Evolutionary conservation across 37 sponge, comb jelly and placozoan species (phyloP).

Genomic region (Chondrosia reniformis): DNA sequence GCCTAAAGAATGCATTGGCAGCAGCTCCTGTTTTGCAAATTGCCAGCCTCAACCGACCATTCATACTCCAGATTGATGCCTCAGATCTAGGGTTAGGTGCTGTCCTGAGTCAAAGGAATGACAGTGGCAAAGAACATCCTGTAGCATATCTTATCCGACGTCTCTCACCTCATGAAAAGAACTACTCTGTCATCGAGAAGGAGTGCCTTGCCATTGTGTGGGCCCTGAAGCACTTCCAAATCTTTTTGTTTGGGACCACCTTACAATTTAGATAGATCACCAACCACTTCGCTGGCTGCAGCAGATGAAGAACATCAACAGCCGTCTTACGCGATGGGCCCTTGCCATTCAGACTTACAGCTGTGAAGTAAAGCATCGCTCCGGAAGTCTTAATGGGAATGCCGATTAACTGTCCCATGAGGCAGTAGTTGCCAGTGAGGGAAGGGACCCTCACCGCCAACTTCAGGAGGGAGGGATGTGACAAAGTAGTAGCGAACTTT

Average conservation of each 20-base stretch:
- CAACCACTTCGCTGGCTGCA: constrained; percentile 22
- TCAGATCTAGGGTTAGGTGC: constrained; percentile 31
- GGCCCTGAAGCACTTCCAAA: constrained; percentile 25
- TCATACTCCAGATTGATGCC: constrained; percentile 29
- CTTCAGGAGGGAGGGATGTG: too few relatives aligned
- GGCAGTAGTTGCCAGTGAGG: too few relatives aligned
- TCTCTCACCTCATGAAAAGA: constrained; percentile 9
- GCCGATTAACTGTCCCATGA: constrained; percentile 32
- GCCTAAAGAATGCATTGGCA: background rate
- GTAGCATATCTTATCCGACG: constrained; percentile 23
- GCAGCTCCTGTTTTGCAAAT: constrained; percentile 16
- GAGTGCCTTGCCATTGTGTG: constrained; percentile 33
- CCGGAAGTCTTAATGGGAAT: constrained; percentile 10
- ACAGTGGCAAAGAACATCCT: constrained; percentile 36
- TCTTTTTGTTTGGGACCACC: constrained; percentile 2
- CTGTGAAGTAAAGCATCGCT: background rate
- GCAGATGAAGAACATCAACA: constrained; percentile 20
- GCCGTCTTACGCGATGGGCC: constrained; percentile 26
- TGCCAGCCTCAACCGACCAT: background rate
- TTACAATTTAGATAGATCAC: constrained; percentile 31
- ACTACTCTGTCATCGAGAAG: constrained; percentile 36
- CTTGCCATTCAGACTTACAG: constrained; percentile 23
- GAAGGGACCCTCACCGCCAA: too few relatives aligned
- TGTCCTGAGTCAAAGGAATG: constrained; percentile 20
- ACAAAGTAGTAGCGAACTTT: too few relatives aligned